phyloP scores from a whole-genome alignment of 2,888 invertebrate genomes.

The Lasioglossum vierecki region DNA sequence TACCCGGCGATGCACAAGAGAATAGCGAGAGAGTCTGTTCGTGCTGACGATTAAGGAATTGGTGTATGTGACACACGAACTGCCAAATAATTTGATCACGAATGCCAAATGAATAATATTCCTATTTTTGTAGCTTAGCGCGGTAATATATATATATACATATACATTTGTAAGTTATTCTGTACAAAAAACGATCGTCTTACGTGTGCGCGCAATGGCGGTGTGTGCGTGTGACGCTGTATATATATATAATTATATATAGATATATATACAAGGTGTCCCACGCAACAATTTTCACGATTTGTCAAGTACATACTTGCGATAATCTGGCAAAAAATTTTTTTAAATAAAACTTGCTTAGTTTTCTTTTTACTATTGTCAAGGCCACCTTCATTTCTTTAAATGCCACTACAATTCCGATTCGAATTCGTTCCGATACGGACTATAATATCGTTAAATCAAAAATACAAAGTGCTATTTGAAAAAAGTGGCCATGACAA shows the following conservation, averaged over 20 bases:
- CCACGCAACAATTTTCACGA: too few relatives aligned
- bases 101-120: slow-evolving; percentile 78
- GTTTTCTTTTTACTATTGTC: too few relatives aligned
- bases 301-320: too few relatives aligned
- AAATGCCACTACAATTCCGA: too few relatives aligned
- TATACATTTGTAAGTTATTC: slow-evolving; percentile 66
- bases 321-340: too few relatives aligned
- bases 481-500: too few relatives aligned
- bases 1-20: not conserved
- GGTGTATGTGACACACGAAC: slow-evolving; percentile 40
- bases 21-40: not conserved
- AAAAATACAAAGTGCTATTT: too few relatives aligned
- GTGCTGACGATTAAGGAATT: not conserved
- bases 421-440: too few relatives aligned
- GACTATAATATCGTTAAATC: too few relatives aligned
- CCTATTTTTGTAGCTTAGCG: slow-evolving; percentile 72
- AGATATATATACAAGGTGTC: too few relatives aligned
- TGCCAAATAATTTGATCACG: slow-evolving; percentile 66
- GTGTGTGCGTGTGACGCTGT: slow-evolving; percentile 8
- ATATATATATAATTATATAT: not conserved
- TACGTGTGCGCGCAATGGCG: not conserved
- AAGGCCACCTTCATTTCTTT: too few relatives aligned
- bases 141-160: slow-evolving; percentile 40
- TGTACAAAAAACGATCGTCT: slow-evolving; percentile 8
- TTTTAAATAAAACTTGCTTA: too few relatives aligned